Base-by-base conservation (phyloP, 2,797 vertebrate species). In the Iguana delicatissima region DNA sequence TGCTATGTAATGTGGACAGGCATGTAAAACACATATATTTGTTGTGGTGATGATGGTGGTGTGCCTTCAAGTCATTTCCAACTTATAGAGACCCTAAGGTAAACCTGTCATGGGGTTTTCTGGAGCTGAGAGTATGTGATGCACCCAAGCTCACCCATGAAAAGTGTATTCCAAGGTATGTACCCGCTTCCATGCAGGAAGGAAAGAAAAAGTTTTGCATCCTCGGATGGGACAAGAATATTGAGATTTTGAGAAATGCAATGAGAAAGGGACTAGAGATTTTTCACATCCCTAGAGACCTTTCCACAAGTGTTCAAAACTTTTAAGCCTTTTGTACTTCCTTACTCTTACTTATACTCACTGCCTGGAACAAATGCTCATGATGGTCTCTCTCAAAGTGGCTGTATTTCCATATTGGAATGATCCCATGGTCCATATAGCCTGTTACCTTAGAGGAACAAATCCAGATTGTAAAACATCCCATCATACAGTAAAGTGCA, bases 401-500 rank as follows among this genome's bases (percentile, higher is more conserved):
- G 24, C 64, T 72, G 35, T 52, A 29, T 0, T 81, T 26, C 0
- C 16, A 46, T 69, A 0, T 1, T 46, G 64, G 24, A 88, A 85
- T 85, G 84, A 0, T 72, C 7, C 72, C 64, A 38, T 22, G 7
- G 32, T 13, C 4, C 9, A 80, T 1, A 5, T 84, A 91, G 9
- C 76, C 0, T 90, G 92, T 90, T 86, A 81, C 16, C 86, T 90
- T 16, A 80, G 26, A 88, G 52, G 38, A 85, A 35, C 50, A 64
- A 74, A 38, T n/a, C 62, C 3, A 8, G 24, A 46, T 57, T 26
- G 76, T 76, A 87, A 90, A 87, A 76, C 62, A 67, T 88, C n/a
- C 18, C 22, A 24, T 29, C n/a, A 42, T n/a, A 22, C 24, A 57
- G 46, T 29, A 50, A 50, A 79, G 83, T 87, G 42, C 85, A 50